phyloP scores from a whole-genome alignment of 2,797 vertebrate species.

The Buceros bicornis region DNA sequence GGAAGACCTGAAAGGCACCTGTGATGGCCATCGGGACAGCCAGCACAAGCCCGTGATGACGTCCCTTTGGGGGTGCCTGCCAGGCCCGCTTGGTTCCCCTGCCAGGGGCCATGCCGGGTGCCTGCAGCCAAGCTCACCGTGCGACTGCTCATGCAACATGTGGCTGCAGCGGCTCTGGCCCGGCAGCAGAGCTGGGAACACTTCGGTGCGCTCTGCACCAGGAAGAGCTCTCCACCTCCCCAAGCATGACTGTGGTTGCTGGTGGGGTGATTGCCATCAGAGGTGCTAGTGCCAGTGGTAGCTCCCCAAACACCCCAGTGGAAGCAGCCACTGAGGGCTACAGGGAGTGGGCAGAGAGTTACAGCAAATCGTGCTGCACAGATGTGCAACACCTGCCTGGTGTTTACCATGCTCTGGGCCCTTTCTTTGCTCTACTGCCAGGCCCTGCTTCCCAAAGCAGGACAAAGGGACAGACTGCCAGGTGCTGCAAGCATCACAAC shows the following conservation, averaged over 20 bases:
- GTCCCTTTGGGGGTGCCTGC: fast-evolving
- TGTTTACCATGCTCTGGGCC: not conserved
- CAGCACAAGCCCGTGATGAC: not conserved
- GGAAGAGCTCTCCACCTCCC: not conserved
- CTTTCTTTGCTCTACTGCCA: not conserved
- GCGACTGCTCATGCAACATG: fast-evolving
- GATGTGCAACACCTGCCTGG: not conserved
- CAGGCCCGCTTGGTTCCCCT: fast-evolving
- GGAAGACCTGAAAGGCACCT: not conserved
- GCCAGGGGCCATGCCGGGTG: fast-evolving
- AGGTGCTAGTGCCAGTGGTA: not conserved
- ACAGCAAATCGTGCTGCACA: fast-evolving
- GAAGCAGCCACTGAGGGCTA: not conserved
- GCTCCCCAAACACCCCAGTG: not conserved
- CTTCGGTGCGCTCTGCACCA: fast-evolving
- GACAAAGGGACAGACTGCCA: not conserved
- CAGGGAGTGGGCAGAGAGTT: not conserved
- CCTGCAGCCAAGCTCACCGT: not conserved
- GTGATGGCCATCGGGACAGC: not conserved
- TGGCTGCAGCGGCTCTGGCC: not conserved
- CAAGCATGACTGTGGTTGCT: not conserved
- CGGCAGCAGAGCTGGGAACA: not conserved
- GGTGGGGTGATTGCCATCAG: not conserved
- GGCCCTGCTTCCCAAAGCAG: not conserved
- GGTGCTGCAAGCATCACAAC: not conserved